Base-by-base conservation (phyloP, 2,113 vertebrate species). In the Sinocyclocheilus grahami region DNA sequence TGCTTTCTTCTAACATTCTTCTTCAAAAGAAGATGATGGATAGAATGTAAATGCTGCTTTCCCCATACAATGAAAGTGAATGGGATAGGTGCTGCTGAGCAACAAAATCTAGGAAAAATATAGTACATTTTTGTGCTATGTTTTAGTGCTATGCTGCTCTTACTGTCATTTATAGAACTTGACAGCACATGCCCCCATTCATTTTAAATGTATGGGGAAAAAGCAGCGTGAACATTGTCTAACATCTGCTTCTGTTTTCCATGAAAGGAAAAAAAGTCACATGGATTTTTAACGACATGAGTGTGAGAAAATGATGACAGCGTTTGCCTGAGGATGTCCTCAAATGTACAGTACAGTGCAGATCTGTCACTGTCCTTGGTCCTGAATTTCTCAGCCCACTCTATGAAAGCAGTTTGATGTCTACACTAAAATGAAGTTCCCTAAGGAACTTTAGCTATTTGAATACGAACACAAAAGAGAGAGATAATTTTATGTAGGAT, bases 361-460 rank as follows among this genome's bases (percentile, higher is more conserved):
- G 27, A 37, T 30, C 18, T 42, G 65, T 72, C 24, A 58, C 80
- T 86, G 80, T 84, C 69, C 81, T 14, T 84, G 76, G 81, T 86
- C 67, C 86, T 86, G n/a, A 88, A 67, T 9, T 65, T 30, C 58
- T 53, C 33, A 30, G 39, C 67, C 30, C 2, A 27, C 27, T 75
- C 6, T 62, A 20, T 24, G 33, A 63, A 42, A 30, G 18, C 5
- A 12, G 85, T 24, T 48, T 33, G 58, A 39, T 55, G 30, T 81
- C 67, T 67, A 30, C 2, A 65, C 65, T 65, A 81, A 58, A 33
- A 53, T 33, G 11, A 37, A 53, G 0, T 37, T 71, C 63, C 63
- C 18, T 37, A 33, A 14, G 65, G 65, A 62, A 62, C 1, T 83
- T 83, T 30, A 30, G n/a, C 39, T 82, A 18, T 55, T 71, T 24